Percentiles rank a stretch among this genome's conserved stretches.
Evolutionary conservation across 30 jellyfish, hydroid and myxozoan species (phyloP).

Genomic region (Morbakka virulenta): DNA sequence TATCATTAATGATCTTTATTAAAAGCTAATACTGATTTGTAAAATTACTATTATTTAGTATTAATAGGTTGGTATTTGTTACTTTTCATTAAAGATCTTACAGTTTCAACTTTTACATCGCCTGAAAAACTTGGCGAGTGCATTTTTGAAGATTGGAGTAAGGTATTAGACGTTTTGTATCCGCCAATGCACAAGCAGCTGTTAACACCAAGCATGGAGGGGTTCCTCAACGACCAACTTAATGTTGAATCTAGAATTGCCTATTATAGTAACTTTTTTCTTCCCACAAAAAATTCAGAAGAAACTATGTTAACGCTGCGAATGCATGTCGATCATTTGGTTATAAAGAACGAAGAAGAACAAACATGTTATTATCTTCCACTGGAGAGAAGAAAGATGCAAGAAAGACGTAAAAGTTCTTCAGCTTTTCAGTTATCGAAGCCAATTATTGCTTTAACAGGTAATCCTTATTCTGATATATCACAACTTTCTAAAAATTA

Average conservation of each 20-base stretch:
- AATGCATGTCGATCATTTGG: not conserved
- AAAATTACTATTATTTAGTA: too few species aligned
- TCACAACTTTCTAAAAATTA: too few species aligned
- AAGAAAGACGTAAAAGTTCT: too few species aligned
- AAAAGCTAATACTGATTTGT: too few species aligned
- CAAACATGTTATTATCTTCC: too few species aligned
- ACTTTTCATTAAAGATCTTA: not conserved
- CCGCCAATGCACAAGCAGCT: not conserved
- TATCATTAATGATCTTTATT: too few species aligned
- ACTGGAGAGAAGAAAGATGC: too few species aligned
- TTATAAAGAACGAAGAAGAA: not conserved
- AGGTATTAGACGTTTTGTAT: not conserved
- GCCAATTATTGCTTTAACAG: too few species aligned
- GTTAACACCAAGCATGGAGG: not conserved
- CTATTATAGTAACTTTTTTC: not conserved
- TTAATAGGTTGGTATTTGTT: too few species aligned
- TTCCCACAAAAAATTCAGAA: not conserved
- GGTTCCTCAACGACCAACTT: not conserved
- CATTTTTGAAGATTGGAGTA: not conserved
- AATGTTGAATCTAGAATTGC: not conserved
- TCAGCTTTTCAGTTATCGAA: too few species aligned
- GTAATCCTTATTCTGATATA: too few species aligned
- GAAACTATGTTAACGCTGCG: not conserved
- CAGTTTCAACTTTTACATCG: not conserved
- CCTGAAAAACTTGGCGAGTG: not conserved